A percentile compares a stretch with the other conserved stretches of the same genome.
Conservation (phyloP, 2,797 vertebrate species). For the Cuniculus paca region DNA sequence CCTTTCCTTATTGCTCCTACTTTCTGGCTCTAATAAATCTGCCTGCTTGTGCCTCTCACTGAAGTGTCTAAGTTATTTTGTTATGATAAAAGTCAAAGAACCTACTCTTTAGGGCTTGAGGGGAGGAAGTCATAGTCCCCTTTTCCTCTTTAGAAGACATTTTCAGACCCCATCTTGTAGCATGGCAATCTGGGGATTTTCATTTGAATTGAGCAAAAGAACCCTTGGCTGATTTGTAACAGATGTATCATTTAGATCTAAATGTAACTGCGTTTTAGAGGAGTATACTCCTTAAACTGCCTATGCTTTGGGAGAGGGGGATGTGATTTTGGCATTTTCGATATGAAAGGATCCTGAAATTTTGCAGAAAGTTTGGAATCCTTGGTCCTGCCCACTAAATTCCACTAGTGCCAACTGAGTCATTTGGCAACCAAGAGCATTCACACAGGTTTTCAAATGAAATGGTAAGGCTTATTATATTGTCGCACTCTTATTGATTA, state of each 20-base stretch:
- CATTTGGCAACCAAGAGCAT: background rate
- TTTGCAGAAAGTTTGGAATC: constrained; percentile 45
- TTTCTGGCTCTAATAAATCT: background rate
- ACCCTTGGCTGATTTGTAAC: background rate
- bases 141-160: background rate
- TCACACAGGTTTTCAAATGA: constrained; percentile 37
- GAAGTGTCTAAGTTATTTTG: background rate
- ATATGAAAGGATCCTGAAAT: background rate
- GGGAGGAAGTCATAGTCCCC: background rate
- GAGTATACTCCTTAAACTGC: background rate
- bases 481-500: constrained; percentile 21
- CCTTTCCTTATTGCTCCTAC: background rate
- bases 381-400: constrained; percentile 24
- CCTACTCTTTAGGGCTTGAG: background rate
- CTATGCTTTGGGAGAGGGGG: background rate
- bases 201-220: background rate
- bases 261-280: background rate
- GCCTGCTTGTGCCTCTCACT: background rate
- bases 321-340: constrained; percentile 28
- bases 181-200: background rate
- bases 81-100: background rate
- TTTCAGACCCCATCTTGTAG: background rate
- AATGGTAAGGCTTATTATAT: constrained; percentile 22
- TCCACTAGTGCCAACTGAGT: background rate
- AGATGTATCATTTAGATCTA: constrained; percentile 20